Evolutionary conservation across 1,140 invertebrate species (phyloP).

Genomic region (Sycophila sp.): DNA sequence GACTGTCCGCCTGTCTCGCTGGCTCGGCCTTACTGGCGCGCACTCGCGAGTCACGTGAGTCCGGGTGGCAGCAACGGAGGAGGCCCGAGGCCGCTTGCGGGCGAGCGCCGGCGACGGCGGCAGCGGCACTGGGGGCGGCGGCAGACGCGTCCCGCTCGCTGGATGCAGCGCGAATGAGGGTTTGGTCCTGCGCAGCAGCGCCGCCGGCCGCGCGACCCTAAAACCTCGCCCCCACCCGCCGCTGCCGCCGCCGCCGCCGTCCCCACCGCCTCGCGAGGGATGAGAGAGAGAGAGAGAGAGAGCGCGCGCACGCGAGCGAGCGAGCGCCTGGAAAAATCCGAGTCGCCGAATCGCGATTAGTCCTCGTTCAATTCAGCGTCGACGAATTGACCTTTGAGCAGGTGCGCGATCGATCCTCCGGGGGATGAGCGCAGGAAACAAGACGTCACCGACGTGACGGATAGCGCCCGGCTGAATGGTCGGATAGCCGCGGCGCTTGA

Average conservation of each 20-base stretch:
- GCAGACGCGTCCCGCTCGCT: slow-evolving; percentile 48
- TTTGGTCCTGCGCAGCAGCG: slow-evolving; percentile 58
- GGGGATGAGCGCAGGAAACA: background rate
- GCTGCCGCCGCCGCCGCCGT: background rate
- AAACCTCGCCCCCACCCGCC: slow-evolving; percentile 1
- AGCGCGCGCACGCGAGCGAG: background rate
- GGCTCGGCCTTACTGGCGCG: background rate
- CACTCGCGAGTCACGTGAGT: background rate
- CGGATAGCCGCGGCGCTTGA: background rate
- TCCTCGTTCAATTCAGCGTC: no score
- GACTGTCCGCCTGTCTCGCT: background rate
- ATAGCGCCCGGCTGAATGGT: background rate
- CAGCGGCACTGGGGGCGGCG: slow-evolving; percentile 25
- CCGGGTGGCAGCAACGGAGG: background rate
- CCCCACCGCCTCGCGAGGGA: no score
- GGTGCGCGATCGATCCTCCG: background rate
- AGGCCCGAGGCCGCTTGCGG: background rate
- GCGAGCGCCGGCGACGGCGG: background rate
- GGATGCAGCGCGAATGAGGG: slow-evolving; percentile 56
- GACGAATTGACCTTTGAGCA: no score
- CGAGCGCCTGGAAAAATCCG: slow-evolving; percentile 1
- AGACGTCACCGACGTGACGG: background rate
- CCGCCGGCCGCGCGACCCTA: slow-evolving; percentile 31
- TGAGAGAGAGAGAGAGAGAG: no score
- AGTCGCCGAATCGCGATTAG: no score